Base-by-base conservation (phyloP, 2,797 vertebrate genomes). In the Clarias platycephalus region DNA sequence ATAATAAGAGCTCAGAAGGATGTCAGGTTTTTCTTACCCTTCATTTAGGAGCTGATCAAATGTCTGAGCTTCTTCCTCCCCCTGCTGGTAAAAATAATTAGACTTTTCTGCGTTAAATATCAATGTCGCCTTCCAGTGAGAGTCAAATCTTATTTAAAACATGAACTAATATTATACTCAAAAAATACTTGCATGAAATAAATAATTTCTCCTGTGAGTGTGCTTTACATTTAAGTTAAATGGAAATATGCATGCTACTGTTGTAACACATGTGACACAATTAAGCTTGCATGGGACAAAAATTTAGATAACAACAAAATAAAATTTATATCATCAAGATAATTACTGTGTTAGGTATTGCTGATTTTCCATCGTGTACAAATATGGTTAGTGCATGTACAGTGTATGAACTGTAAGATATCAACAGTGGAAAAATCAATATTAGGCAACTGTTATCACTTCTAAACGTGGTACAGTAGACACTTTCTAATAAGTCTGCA, bases 31-130 rank as follows among this genome's bases (percentile, higher is more conserved):
- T 34, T 79, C 63, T 71, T 70, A 4, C 20, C 12, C 0, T 55
- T 24, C 18, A 55, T n/a, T 20, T 20, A 5, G 12, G 44, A 1
- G 4, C 7, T 10, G 1, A n/a, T 63, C 28, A 26, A 10, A 72
- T 37, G 2, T 13, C 28, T 78, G 66, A 67, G 76, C 81, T 55
- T 76, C n/a, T 64, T 82, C n/a, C 57, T 72, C 76, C 80, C 49
- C 63, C 88, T 87, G 70, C 84, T 87, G 88, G 80, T 82, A 26
- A 15, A 80, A 18, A 82, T 24, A 4, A 77, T 58, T 60, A 34
- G 15, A 28, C 72, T 58, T 31, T 28, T 74, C 53, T 28, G 20
- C 44, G 7, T 55, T 3, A 28, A 18, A 53, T 10, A 18, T 18
- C 6, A 53, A 37, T 20, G 15, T 71, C n/a, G 16, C 2, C 15